Conservation (phyloP, 1,140 invertebrate species). For the Nasonia giraulti region DNA sequence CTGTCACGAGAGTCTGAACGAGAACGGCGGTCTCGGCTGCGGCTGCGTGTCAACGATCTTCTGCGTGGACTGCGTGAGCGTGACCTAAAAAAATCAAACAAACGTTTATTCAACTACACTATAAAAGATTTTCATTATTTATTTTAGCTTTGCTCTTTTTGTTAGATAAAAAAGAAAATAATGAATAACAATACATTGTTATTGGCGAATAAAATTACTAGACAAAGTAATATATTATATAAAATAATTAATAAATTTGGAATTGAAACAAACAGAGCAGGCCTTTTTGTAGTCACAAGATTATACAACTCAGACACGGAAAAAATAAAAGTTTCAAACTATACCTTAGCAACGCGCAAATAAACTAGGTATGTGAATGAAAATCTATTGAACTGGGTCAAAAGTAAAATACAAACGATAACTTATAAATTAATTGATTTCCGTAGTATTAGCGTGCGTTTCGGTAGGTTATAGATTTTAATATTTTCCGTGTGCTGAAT, state of each 20-base stretch:
- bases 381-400: neutral
- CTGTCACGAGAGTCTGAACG: slow-evolving; percentile 74
- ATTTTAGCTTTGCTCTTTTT: slow-evolving; percentile 8
- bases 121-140: slow-evolving; percentile 5
- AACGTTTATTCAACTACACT: slow-evolving; percentile 48
- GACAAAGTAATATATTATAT: too few relatives aligned
- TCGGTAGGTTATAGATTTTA: neutral
- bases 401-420: neutral
- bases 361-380: neutral
- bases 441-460: too few relatives aligned
- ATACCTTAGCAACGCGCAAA: neutral
- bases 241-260: neutral
- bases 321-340: neutral
- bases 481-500: slow-evolving; percentile 55
- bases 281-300: slow-evolving; percentile 61
- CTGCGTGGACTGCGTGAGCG: slow-evolving; percentile 71
- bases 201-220: neutral
- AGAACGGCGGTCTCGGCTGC: slow-evolving; percentile 72
- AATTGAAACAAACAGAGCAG: slow-evolving; percentile 44
- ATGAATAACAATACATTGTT: neutral
- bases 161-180: slow-evolving; percentile 5
- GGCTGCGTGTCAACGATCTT: slow-evolving; percentile 70
- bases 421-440: neutral
- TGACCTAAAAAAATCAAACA: slow-evolving; percentile 68
- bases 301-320: slow-evolving; percentile 58